A percentile compares a stretch with the other conserved stretches of the same genome.
Conservation (phyloP, 1,140 invertebrate genomes). For the Aricia agestis region DNA sequence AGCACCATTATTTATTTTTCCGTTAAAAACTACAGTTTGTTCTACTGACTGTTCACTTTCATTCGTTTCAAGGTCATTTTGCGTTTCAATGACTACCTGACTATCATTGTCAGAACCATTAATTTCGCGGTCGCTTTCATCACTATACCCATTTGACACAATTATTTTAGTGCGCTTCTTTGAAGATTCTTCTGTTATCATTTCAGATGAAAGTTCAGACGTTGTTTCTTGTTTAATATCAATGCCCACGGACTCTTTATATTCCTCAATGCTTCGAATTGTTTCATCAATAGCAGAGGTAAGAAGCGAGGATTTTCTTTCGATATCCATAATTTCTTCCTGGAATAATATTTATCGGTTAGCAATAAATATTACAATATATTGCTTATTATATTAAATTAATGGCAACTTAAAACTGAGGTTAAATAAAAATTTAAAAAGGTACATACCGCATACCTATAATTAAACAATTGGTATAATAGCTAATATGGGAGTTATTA, state of each 20-base stretch:
- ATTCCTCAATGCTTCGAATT: slow-evolving; percentile 59
- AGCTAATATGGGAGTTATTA: too few relatives aligned
- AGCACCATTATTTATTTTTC: slow-evolving; percentile 7
- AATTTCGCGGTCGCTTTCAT: not conserved
- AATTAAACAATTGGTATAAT: too few relatives aligned
- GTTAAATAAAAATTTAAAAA: not conserved
- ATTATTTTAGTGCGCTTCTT: not conserved
- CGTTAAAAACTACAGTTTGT: slow-evolving; percentile 6
- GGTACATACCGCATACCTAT: too few relatives aligned
- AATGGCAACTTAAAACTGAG: not conserved
- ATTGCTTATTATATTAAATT: too few relatives aligned
- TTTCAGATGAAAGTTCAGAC: slow-evolving; percentile 15
- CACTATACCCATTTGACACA: not conserved
- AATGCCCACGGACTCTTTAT: slow-evolving; percentile 45
- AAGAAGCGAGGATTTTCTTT: slow-evolving; percentile 53
- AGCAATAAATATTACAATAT: not conserved
- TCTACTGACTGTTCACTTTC: not conserved
- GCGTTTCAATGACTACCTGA: not conserved
- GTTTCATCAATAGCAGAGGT: slow-evolving; percentile 60
- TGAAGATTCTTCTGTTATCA: not conserved
- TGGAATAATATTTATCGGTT: slow-evolving; percentile 24
- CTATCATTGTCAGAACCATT: not conserved
- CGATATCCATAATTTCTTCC: slow-evolving; percentile 61
- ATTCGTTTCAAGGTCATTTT: not conserved
- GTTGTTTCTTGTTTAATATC: slow-evolving; percentile 23